Conservation (phyloP, 2,113 vertebrate species). For the Myodes glareolus region DNA sequence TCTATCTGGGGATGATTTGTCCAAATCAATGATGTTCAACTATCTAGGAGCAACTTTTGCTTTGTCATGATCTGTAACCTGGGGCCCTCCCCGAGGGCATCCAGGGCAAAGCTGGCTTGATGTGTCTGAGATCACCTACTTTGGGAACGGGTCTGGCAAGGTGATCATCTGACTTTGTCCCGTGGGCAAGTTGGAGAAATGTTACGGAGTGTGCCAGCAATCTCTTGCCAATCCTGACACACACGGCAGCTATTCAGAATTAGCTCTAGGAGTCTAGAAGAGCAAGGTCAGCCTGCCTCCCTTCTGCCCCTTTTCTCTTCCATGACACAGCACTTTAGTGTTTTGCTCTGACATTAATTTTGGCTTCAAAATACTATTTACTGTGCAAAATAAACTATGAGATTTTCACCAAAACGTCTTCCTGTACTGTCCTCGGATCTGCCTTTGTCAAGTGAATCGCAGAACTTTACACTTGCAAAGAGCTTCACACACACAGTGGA, state of each 20-base stretch:
- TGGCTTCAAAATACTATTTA: slow-evolving; percentile 31
- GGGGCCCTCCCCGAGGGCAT: slow-evolving; percentile 69
- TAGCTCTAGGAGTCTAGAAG: background rate
- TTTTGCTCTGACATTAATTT: background rate
- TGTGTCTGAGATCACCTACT: slow-evolving; percentile 70
- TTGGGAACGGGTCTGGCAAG: slow-evolving; percentile 56
- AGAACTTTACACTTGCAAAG: slow-evolving; percentile 58
- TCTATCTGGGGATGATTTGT: slow-evolving; percentile 74
- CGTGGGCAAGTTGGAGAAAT: slow-evolving; percentile 52
- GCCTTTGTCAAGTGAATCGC: slow-evolving; percentile 74
- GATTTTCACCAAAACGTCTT: slow-evolving; percentile 68
- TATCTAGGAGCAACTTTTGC: slow-evolving; percentile 76
- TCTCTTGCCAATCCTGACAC: background rate
- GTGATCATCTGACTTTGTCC: slow-evolving; percentile 16
- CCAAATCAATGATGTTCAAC: slow-evolving; percentile 75
- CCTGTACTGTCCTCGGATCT: slow-evolving; percentile 69
- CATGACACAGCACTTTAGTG: background rate
- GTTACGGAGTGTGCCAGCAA: background rate
- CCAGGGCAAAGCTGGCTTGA: slow-evolving; percentile 74
- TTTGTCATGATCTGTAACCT: slow-evolving; percentile 73
- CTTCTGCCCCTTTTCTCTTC: slow-evolving; percentile 1
- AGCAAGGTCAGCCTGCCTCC: background rate
- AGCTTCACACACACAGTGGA: slow-evolving; percentile 53
- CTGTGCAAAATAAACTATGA: slow-evolving; percentile 71
- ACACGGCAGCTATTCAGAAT: slow-evolving; percentile 41